Evolutionary conservation across 2,797 vertebrate genomes (phyloP), one percentile per base, ranked within the genome.

Genomic region (Channallabes apus): DNA sequence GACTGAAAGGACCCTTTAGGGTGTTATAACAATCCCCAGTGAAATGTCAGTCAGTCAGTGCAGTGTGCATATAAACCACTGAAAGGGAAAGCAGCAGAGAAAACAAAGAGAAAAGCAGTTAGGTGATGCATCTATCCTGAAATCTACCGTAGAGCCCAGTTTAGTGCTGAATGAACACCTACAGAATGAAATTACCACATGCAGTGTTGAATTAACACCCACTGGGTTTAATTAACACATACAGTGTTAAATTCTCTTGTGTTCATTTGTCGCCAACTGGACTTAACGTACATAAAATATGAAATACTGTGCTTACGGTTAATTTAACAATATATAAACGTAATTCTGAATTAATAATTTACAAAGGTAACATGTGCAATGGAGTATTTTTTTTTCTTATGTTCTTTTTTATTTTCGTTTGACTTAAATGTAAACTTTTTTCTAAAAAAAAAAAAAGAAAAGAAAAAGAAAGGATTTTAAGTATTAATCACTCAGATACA

Each of bases 11-110:
- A 96, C 95, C 96, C 94, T 95, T 95, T 95, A 92, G 93, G 96
- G 96, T 96, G 96, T 95, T 97, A 95, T 95, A 97, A 97, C 97
- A 99, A 97, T 96, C 96, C 97, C 97, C 96, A 91, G 94, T 76
- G 41, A 32, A 76, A 64, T 76, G 41, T 54, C 82, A 83, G 38
- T 82, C 80, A 68, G 96, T 95, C 95, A 93, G 94, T 96, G 95
- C 95, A 94, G 93, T 93, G 94, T 95, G 93, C 93, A 89, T 94
- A 95, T 94, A 92, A 91, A 90, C 91, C 90, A 90, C 91, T 90
- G 91, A 88, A 90, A 91, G 91, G 85, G 91, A 88, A 90, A 91
- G 91, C 86, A n/a, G 91, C 81, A 83, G 29, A 82, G 58, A 92
- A 88, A 88, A 90, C 91, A 90, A 92, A 94, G 92, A 91, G 94